Conservation (phyloP, 2,113 vertebrate species). For the Psettodes erumei region DNA sequence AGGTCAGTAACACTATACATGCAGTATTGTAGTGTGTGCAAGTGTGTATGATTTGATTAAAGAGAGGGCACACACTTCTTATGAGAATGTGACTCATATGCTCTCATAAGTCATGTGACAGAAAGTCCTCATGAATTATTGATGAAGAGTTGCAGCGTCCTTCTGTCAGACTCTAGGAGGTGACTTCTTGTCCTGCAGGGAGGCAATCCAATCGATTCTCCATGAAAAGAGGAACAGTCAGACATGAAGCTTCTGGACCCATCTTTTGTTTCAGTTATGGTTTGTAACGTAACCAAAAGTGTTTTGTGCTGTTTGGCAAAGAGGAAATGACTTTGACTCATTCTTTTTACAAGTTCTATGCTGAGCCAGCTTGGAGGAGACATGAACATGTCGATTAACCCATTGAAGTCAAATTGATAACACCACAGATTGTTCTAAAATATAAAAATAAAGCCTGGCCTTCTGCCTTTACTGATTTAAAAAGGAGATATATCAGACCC, state of each 20-base stretch:
- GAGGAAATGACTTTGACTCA: constrained; percentile 20
- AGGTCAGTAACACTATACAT: neutral
- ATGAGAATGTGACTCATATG: constrained; percentile 66
- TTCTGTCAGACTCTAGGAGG: constrained; percentile 16
- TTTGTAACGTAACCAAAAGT: neutral
- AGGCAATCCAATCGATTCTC: constrained; percentile 12
- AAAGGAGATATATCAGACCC: neutral
- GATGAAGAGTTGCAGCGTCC: constrained; percentile 39
- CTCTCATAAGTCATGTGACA: constrained; percentile 71
- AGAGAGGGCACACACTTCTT: neutral
- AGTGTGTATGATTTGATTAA: neutral
- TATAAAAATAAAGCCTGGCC: neutral
- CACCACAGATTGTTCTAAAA: neutral
- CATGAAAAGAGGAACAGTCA: neutral
- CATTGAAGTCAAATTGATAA: neutral
- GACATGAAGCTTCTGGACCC: neutral
- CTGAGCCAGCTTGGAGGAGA: neutral
- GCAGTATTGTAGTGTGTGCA: neutral
- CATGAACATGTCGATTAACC: neutral
- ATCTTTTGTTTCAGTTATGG: neutral
- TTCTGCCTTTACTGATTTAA: neutral
- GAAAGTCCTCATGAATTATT: constrained; percentile 59
- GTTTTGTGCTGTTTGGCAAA: too few relatives aligned
- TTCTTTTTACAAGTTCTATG: neutral
- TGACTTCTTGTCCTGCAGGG: constrained; percentile 26